These are phyloP conservation scores for Lucinisca nassula DNA, from an alignment of 2,888 invertebrate species.

Conservation along the genomic window DNA sequence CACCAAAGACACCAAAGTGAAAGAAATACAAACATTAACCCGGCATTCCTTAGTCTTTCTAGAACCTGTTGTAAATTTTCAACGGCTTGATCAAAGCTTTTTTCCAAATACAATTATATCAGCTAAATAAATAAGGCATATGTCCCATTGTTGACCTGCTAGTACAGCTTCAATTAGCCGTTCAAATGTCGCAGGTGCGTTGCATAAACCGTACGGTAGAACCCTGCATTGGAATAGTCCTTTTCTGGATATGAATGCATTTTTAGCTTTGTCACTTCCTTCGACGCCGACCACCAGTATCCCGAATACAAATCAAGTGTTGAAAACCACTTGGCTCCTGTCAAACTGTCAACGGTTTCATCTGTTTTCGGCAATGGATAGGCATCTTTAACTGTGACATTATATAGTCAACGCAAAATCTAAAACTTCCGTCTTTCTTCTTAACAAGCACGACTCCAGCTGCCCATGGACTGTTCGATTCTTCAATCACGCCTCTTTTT, in stretches of 20 bases:
- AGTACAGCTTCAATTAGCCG: too few species aligned
- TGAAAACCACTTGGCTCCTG: slow-evolving; percentile 21
- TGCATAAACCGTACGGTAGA: too few species aligned
- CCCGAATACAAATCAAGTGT: slow-evolving; percentile 17
- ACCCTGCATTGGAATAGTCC: too few species aligned
- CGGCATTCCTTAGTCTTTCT: too few species aligned
- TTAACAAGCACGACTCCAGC: slow-evolving; percentile 23
- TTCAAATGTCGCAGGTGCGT: too few species aligned
- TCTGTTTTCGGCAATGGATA: slow-evolving; percentile 28
- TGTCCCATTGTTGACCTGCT: too few species aligned
- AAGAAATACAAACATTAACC: too few species aligned
- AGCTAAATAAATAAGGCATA: too few species aligned
- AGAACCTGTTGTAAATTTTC: too few species aligned
- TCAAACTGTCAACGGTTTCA: slow-evolving; percentile 19
- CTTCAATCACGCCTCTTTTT: slow-evolving; percentile 24
- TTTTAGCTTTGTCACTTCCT: slow-evolving; percentile 15
- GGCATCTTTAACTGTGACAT: slow-evolving; percentile 20
- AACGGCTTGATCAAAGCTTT: too few species aligned
- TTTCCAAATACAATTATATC: too few species aligned
- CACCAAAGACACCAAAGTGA: too few species aligned
- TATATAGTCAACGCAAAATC: slow-evolving; percentile 20
- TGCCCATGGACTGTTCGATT: slow-evolving; percentile 33
- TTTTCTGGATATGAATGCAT: slow-evolving; percentile 12
- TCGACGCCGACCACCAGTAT: slow-evolving; percentile 23
- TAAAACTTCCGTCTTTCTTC: neutral